Evolutionary conservation across 92 coral and sea anemone genomes (phyloP).

Genomic region (Phenganax subtilis): DNA sequence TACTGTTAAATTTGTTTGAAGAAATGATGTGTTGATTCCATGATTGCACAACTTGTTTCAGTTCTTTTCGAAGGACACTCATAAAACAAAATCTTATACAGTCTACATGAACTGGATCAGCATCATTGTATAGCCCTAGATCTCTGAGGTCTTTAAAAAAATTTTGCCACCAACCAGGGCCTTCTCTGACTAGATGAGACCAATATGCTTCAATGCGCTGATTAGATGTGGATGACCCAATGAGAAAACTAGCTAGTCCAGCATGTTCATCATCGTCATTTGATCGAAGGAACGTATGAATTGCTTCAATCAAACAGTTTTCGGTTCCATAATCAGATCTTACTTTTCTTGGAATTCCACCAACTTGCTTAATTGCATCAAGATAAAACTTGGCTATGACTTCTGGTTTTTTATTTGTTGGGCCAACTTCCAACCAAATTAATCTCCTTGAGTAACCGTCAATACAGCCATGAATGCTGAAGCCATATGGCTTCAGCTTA

Average conservation of each 20-base stretch:
- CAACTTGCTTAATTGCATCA: conserved; percentile 27
- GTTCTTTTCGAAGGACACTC: not conserved
- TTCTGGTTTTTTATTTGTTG: conserved; percentile 27
- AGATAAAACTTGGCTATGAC: conserved; percentile 39
- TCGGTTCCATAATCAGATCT: conserved; percentile 36
- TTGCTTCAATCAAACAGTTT: conserved; percentile 30
- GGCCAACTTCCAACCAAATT: not conserved
- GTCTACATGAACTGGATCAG: conserved; percentile 3
- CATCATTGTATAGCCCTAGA: not conserved
- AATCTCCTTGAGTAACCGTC: conserved; percentile 9
- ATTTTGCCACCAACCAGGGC: conserved; percentile 37
- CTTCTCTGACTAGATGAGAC: conserved; percentile 35
- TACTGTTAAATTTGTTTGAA: conserved; percentile 1
- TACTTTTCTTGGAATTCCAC: conserved; percentile 30
- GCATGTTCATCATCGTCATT: conserved; percentile 34
- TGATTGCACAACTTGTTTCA: conserved; percentile 1
- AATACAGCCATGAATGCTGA: conserved; percentile 14
- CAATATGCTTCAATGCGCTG: conserved; percentile 43
- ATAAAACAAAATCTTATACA: conserved; percentile 19
- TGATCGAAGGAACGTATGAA: conserved; percentile 43
- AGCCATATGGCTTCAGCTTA: conserved; percentile 5
- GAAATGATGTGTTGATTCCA: conserved; percentile 13
- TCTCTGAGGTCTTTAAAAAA: conserved; percentile 18
- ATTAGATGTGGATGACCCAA: conserved; percentile 28
- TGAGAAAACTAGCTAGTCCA: conserved; percentile 24